These are phyloP conservation scores for Peromyscus melanophrys DNA, from an alignment of 2,797 vertebrate species.

Conservation along the genomic window DNA sequence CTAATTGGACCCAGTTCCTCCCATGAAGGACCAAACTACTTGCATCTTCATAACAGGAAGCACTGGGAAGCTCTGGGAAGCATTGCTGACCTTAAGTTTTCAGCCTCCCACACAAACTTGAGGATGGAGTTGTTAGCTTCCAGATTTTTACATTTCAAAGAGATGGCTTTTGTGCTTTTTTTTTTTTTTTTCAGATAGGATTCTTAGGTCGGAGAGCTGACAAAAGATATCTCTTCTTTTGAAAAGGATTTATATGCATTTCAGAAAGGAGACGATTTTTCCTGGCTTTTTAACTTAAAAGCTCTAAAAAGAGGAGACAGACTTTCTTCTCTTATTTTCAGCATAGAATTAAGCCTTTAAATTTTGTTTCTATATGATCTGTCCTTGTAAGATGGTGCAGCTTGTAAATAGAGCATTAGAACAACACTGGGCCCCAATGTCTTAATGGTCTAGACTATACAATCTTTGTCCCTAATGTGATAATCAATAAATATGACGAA, in stretches of 20 bases:
- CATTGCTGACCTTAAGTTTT: background rate
- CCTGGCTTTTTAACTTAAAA: background rate
- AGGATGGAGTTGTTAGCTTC: background rate
- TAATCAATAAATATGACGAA: background rate
- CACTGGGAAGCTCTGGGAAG: background rate
- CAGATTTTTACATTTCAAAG: constrained; percentile 51
- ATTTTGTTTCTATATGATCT: background rate
- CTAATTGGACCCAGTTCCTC: background rate
- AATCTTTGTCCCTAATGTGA: background rate
- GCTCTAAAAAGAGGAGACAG: background rate
- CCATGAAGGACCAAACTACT: background rate
- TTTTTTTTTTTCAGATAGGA: background rate
- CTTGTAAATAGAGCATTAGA: background rate
- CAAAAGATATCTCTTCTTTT: constrained; percentile 29
- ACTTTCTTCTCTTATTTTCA: background rate
- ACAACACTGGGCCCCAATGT: background rate
- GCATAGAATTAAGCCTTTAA: background rate
- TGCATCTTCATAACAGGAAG: background rate
- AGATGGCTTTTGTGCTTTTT: background rate
- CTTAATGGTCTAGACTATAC: background rate
- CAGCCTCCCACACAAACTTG: background rate
- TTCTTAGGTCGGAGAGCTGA: background rate
- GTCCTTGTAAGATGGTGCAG: background rate
- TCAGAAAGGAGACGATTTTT: constrained; percentile 2
- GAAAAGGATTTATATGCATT: constrained; percentile 37